These are phyloP conservation scores for Galeopsomyia nigrocyanea DNA, from an alignment of 2,888 invertebrate genomes.

Conservation along the genomic window DNA sequence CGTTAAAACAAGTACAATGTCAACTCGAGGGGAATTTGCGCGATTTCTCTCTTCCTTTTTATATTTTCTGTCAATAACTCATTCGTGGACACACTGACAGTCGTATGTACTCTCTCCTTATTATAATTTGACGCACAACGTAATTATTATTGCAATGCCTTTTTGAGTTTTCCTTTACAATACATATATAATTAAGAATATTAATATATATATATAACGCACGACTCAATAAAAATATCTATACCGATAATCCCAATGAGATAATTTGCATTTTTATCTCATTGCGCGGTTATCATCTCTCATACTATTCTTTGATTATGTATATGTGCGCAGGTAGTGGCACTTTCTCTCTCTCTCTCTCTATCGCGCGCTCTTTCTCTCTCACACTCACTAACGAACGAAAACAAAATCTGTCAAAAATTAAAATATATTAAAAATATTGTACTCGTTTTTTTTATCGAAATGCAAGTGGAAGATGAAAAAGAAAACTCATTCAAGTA, in stretches of 20 bases:
- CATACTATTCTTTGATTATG: constrained; percentile 14
- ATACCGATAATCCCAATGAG: constrained; percentile 14
- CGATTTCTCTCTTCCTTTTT: constrained; percentile 2
- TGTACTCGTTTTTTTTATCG: constrained; percentile 17
- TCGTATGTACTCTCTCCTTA: constrained; percentile 50
- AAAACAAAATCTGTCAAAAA: constrained; percentile 16
- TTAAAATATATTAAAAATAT: neutral
- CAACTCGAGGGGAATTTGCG: neutral
- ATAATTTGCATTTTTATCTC: constrained; percentile 22
- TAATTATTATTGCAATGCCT: constrained; percentile 37
- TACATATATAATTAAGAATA: constrained; percentile 20
- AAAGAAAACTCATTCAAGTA: neutral
- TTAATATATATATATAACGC: constrained; percentile 12
- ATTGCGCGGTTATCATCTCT: constrained; percentile 1
- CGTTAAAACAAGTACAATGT: too few relatives aligned
- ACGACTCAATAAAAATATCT: constrained; percentile 11
- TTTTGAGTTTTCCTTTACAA: neutral
- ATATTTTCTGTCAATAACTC: constrained; percentile 14
- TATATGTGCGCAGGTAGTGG: neutral
- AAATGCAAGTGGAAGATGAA: constrained; percentile 18
- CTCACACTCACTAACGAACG: too few relatives aligned
- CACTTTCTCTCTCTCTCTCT: too few relatives aligned
- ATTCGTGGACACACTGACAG: constrained; percentile 42
- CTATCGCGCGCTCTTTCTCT: too few relatives aligned
- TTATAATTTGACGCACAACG: constrained; percentile 22